Base-by-base conservation (phyloP, 2,797 vertebrate genomes). In the Tenualosa ilisha region DNA sequence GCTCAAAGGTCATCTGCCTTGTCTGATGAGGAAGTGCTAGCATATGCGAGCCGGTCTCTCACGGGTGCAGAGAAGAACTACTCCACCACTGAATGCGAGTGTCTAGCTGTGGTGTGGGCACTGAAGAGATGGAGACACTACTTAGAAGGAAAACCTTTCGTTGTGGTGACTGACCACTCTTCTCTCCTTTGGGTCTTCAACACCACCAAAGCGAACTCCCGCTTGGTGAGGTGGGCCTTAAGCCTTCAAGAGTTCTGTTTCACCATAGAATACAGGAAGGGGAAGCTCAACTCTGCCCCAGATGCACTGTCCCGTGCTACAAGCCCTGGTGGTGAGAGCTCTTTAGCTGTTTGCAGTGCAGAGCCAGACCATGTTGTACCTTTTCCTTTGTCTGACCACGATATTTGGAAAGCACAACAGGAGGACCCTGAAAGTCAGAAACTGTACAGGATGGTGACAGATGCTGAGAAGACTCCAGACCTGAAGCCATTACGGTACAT, bases 181-280 rank as follows among this genome's bases (percentile, higher is more conserved):
- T 82, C 81, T 50, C 46, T 82, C 7, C 72, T 79, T 79, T 79
- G 26, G 72, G 72, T 79, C 26, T 79, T 79, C n/a, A 26, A 79
- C 72, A 79, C 26, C 17, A 79, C 43, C 11, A 37, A 79, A 37
- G 72, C 20, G n/a, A 61, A 61, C 56, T 61, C 56, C n/a, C 56
- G 20, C 5, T 5, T 61, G 56, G 56, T 61, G 56, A 3, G 20
- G 3, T 61, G 56, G 56, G 56, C 56, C 6, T 61, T 61, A 7
- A 20, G 56, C 6, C 56, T n/a, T 3, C 56, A n/a, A 7, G 56
- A 61, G 56, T 61, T 61, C 22, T 61, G 56, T n/a, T 61, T 61
- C 56, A 61, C 56, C 3, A 61, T 61, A n/a, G 56, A 61, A 22
- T 61, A 61, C 56, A 61, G 56, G 20, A 61, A 61, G 56, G 56